phyloP scores from a whole-genome alignment of 2,888 invertebrate genomes.

The Chrysodeixis includens region DNA sequence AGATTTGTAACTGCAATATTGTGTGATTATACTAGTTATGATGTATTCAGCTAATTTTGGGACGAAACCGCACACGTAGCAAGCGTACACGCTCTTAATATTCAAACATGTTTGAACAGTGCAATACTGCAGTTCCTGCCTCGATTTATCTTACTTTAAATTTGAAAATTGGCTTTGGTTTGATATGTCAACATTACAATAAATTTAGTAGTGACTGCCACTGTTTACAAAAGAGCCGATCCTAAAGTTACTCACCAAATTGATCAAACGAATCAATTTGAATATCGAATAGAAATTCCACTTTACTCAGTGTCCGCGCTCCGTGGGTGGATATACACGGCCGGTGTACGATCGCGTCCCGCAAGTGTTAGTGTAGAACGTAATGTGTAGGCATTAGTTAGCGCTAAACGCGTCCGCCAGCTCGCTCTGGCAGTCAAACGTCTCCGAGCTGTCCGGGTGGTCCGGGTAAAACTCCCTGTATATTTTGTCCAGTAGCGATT shows the following conservation, averaged over 20 bases:
- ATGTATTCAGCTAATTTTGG: constrained; percentile 67
- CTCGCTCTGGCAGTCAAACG: constrained; percentile 84
- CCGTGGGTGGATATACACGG: constrained; percentile 33
- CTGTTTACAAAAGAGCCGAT: constrained; percentile 38
- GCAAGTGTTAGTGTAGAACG: constrained; percentile 48
- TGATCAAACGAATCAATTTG: constrained; percentile 31
- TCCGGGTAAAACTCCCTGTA: constrained; percentile 94
- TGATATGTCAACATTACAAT: constrained; percentile 55
- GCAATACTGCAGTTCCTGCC: constrained; percentile 11
- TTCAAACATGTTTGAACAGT: constrained; percentile 18
- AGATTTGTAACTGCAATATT: constrained; percentile 70
- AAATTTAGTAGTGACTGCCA: constrained; percentile 46
- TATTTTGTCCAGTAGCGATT: constrained; percentile 93
- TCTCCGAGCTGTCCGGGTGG: constrained; percentile 91
- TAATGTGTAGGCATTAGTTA: constrained; percentile 69
- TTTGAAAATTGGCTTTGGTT: constrained; percentile 46
- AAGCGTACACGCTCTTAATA: constrained; percentile 42
- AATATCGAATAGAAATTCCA: constrained; percentile 26
- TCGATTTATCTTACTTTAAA: constrained; percentile 33
- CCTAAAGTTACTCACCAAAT: constrained; percentile 44
- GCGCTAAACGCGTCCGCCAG: constrained; percentile 76
- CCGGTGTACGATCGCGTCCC: constrained; percentile 56
- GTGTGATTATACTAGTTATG: constrained; percentile 68
- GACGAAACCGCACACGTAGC: constrained; percentile 68
- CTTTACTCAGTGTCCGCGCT: constrained; percentile 37